Base-by-base conservation (phyloP, 2,113 vertebrate species). In the Lepidothrix coronata region DNA sequence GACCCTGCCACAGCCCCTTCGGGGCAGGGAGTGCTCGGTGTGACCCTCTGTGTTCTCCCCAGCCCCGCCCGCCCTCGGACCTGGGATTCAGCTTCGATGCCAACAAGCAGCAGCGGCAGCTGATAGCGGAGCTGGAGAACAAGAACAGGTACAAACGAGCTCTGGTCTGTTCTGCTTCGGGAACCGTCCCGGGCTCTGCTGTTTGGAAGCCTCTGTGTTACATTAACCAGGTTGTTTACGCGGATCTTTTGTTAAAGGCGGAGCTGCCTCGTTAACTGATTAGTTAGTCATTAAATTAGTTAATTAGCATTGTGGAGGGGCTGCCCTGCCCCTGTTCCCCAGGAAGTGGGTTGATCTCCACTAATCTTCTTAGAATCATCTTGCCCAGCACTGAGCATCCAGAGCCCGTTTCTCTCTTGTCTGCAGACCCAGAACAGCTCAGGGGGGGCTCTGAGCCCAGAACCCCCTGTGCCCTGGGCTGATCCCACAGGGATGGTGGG, bases 81-180 rank as follows among this genome's bases (percentile, higher is more conserved):
- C 95, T 98, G 97, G 97, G 97, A 28, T 99, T 99, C 96, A 99
- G 98, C 98, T 99, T 99, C 5, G 99, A 99, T 91, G 99, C 99
- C 93, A 99, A 99, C 86, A 99, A 99, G 85, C 99, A 99, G 18
- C 99, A 99, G 91, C 98, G 99, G 33, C 99, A 99, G 96, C 98
- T 99, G 97, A 99, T 99, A 30, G 99, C 99, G 7, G 99, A 99
- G 97, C 98, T 99, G 97, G 99, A 99, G 93, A 99, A 98, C 97
- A 99, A 99, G 97, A 99, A 99, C 98, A 99, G 99, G 99, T 99
- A 85, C 97, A 44, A 33, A 18, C 52, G 12, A 23, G 8, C 74
- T 63, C 49, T 28, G n/a, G 11, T 37, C 58, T 3, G 20, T 2
- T 3, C 3, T 67, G 58, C 9, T 33, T 52, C 6, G 18, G 24